Evolutionary conservation across 2,888 invertebrate species (phyloP).

Genomic region (Leucozona laternaria): DNA sequence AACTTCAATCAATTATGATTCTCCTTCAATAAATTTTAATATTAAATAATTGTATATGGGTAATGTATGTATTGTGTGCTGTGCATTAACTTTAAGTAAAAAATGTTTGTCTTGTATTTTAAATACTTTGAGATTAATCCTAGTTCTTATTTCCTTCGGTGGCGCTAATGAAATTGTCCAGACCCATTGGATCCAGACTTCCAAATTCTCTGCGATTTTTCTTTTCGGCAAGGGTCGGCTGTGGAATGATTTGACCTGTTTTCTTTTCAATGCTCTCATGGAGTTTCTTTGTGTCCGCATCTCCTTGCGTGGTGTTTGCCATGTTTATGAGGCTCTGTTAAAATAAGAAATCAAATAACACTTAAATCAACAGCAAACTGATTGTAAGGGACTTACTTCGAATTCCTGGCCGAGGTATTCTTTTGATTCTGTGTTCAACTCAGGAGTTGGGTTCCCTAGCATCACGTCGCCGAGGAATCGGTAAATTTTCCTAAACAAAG

Average conservation of each 20-base stretch:
- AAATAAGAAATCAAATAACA: background rate
- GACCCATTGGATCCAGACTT: constrained; percentile 64
- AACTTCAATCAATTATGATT: background rate
- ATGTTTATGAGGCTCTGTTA: constrained; percentile 53
- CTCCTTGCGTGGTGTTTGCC: constrained; percentile 59
- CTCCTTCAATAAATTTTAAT: constrained; percentile 17
- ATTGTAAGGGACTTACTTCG: constrained; percentile 76
- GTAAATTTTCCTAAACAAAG: constrained; percentile 79
- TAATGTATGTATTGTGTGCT: constrained; percentile 20
- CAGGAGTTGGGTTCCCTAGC: constrained; percentile 80
- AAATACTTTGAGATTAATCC: constrained; percentile 6
- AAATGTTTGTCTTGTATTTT: constrained; percentile 18
- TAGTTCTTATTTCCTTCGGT: constrained; percentile 21
- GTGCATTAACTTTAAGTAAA: constrained; percentile 18
- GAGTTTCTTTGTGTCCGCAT: constrained; percentile 48
- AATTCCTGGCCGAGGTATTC: constrained; percentile 79
- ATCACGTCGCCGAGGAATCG: constrained; percentile 80
- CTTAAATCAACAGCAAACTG: background rate
- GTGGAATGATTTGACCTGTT: constrained; percentile 38
- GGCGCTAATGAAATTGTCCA: constrained; percentile 54
- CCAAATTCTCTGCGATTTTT: constrained; percentile 58
- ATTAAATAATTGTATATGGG: constrained; percentile 24
- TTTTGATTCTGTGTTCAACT: constrained; percentile 77
- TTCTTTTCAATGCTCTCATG: constrained; percentile 36
- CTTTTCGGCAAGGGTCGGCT: constrained; percentile 24